phyloP scores from a whole-genome alignment of 2,797 vertebrate species.

The Zalophus californianus region DNA sequence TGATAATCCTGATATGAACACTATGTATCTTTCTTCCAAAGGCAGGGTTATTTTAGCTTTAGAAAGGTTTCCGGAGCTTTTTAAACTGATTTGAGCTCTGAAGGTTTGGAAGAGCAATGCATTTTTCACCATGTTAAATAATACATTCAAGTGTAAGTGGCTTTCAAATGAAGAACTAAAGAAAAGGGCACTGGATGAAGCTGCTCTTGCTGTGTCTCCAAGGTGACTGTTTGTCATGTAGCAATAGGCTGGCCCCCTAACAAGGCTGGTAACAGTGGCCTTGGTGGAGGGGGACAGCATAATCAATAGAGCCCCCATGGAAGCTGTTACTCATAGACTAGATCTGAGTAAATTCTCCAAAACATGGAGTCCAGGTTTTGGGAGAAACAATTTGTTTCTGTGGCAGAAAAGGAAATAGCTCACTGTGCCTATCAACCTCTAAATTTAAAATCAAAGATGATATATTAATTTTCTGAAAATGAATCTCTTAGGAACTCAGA shows the following conservation, averaged over 20 bases:
- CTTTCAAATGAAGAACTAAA: slow-evolving; percentile 72
- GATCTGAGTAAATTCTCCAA: slow-evolving; percentile 5
- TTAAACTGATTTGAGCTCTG: slow-evolving; percentile 68
- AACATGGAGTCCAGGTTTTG: background rate
- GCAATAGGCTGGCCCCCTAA: slow-evolving; percentile 39
- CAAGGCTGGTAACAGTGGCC: background rate
- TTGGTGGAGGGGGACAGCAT: background rate
- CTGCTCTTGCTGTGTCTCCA: slow-evolving; percentile 75
- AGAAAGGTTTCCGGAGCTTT: slow-evolving; percentile 72
- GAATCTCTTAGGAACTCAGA: background rate
- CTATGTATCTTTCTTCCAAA: background rate
- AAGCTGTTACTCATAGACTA: background rate
- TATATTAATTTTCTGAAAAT: slow-evolving; percentile 39
- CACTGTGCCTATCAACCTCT: background rate
- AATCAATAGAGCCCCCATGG: slow-evolving; percentile 32
- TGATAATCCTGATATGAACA: slow-evolving; percentile 44
- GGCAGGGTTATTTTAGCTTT: slow-evolving; percentile 63
- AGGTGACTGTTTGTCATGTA: slow-evolving; percentile 68
- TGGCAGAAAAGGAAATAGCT: slow-evolving; percentile 2
- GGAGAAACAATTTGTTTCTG: background rate
- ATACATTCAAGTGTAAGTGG: slow-evolving; percentile 81
- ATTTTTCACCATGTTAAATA: slow-evolving; percentile 81
- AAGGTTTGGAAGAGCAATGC: slow-evolving; percentile 64
- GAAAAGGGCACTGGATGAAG: slow-evolving; percentile 66
- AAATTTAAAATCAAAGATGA: slow-evolving; percentile 62